Base-by-base conservation (phyloP, 2,888 invertebrate species). In the Drosophila subquinaria region DNA sequence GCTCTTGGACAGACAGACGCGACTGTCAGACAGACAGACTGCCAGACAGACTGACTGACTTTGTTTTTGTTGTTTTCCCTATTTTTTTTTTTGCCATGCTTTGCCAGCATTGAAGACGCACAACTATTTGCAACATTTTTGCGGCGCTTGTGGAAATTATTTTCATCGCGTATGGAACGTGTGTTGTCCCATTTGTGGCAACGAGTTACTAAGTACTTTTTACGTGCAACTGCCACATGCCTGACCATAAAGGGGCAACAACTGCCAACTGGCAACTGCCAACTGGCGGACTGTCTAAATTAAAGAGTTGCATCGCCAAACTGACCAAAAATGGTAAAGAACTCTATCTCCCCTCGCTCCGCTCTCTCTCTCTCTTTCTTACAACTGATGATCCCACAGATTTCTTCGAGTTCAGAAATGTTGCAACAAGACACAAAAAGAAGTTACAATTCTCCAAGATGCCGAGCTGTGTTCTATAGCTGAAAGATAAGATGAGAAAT, bases 161-260 rank as follows among this genome's bases (percentile, higher is more conserved):
- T 64, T 70, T 69, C 72, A 74, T 68, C 63, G 69, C 68, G 61
- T 63, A 42, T 48, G 51, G 63, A 71, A 79, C 78, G 81, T 79
- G 79, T 79, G 71, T 76, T 76, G 71, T 55, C 40, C 80, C 83
- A 83, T 82, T 81, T 82, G 82, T 65, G 83, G 79, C 72, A 69
- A 76, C 68, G 48, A 68, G 60, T 70, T 69, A 56, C 70, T 61
- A 69, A 68, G 73, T 69, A 67, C 68, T 67, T 64, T 64, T 68
- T 43, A 59, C 47, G 50, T 66, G 62, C 65, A 57, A 59, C 59
- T 76, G 76, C 68, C 73, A 74, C 57, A 75, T 74, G 74, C 15
- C 52, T 53, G 60, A 40, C 75, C 75, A 75, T 75, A 75, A 35
- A 61, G 43, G 56, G 71, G 56, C 69, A 56, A 55, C 52, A 51